phyloP scores from a whole-genome alignment of 2,113 vertebrate species.

The Misgurnus mizolepis region DNA sequence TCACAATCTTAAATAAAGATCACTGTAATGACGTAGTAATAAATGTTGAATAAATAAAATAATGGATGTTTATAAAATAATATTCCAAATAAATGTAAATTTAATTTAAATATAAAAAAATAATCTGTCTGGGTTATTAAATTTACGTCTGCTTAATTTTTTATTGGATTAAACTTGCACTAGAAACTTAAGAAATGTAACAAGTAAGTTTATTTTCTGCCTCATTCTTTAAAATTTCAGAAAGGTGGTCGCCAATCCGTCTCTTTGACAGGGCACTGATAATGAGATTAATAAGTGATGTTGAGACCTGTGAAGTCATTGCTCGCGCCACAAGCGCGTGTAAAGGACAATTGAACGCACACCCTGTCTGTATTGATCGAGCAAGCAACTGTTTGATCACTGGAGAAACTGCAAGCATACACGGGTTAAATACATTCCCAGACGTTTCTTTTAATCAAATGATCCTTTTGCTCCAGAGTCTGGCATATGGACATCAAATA shows the following conservation, averaged over 20 bases:
- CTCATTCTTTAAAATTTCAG: conserved; percentile 5
- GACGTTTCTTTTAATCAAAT: conserved; percentile 42
- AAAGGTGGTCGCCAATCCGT: conserved; percentile 36
- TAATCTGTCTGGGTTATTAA: too few species aligned
- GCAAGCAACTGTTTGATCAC: conserved; percentile 51
- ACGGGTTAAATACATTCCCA: conserved; percentile 47
- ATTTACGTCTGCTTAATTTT: too few species aligned
- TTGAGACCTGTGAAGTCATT: conserved; percentile 44
- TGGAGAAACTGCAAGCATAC: conserved; percentile 10
- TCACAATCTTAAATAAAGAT: not conserved
- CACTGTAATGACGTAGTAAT: too few species aligned
- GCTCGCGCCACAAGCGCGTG: conserved; percentile 35
- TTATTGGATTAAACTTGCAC: too few species aligned
- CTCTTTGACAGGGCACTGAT: conserved; percentile 38
- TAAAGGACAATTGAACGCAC: conserved; percentile 30
- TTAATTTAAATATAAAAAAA: too few species aligned
- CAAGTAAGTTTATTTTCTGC: not conserved
- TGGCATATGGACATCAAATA: too few species aligned
- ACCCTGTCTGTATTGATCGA: conserved; percentile 11
- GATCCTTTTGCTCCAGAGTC: not conserved
- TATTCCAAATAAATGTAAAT: too few species aligned
- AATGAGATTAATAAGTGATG: conserved; percentile 52
- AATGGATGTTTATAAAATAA: not conserved
- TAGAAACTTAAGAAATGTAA: not conserved
- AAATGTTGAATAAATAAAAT: not conserved